Percentiles rank a stretch among this genome's conserved stretches.
phyloP scores from a whole-genome alignment of 2,888 invertebrate genomes.

The Drosophila buzzatii region DNA sequence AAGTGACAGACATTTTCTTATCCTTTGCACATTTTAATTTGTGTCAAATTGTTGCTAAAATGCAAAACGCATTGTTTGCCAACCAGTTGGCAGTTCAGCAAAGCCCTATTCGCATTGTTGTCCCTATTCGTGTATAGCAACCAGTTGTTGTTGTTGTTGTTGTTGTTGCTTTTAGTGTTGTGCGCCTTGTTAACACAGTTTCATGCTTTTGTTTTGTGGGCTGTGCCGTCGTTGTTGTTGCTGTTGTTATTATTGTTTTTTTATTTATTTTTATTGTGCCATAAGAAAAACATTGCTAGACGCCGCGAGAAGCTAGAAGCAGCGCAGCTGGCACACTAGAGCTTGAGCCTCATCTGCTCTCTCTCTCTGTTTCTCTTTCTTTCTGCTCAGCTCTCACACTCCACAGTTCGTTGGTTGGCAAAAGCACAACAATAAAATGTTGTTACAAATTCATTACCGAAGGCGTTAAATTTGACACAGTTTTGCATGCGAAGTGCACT shows the following conservation, averaged over 20 bases:
- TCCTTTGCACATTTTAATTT: constrained; percentile 74
- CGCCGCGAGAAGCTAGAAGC: constrained; percentile 15
- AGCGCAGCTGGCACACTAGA: neutral
- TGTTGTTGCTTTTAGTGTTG: constrained; percentile 33
- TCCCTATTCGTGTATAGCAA: constrained; percentile 49
- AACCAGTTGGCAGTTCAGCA: constrained; percentile 6
- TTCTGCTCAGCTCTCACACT: neutral
- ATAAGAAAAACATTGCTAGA: constrained; percentile 71
- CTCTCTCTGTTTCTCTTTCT: constrained; percentile 13
- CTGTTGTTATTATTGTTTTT: neutral
- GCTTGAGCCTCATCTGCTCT: constrained; percentile 16
- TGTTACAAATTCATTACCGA: constrained; percentile 81
- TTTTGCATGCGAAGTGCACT: constrained; percentile 68
- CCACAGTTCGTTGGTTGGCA: constrained; percentile 21
- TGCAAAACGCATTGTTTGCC: constrained; percentile 78
- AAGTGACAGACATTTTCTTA: constrained; percentile 50
- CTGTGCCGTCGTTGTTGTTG: constrained; percentile 18
- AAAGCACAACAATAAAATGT: constrained; percentile 78
- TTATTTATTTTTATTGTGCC: constrained; percentile 59
- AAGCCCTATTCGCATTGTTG: constrained; percentile 45
- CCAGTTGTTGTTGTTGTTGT: constrained; percentile 37
- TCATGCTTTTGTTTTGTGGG: constrained; percentile 76
- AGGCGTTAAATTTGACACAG: constrained; percentile 82
- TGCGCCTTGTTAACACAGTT: constrained; percentile 78
- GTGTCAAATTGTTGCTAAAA: constrained; percentile 81